Percentiles rank a stretch among this genome's conserved stretches.
Evolutionary conservation across 2,888 invertebrate species (phyloP).

Genomic region (Argyresthia goedartella): DNA sequence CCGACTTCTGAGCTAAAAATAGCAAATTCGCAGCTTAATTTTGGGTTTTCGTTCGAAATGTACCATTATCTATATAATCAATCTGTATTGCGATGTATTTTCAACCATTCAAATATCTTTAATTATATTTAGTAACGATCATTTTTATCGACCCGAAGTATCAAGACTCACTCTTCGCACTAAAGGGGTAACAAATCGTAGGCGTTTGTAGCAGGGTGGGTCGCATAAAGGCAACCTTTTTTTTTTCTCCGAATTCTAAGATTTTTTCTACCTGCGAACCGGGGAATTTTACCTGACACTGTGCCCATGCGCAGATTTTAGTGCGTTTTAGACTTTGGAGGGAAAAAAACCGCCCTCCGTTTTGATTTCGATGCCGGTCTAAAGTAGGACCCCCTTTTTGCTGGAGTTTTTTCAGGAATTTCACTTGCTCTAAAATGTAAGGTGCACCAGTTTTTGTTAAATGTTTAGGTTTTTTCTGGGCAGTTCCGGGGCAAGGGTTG

Average conservation of each 20-base stretch:
- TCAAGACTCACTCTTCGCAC: neutral
- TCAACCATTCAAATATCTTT: too few relatives aligned
- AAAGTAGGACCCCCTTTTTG: neutral
- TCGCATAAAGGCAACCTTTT: constrained; percentile 59
- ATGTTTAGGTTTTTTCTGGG: neutral
- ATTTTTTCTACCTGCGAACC: constrained; percentile 69
- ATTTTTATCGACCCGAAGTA: constrained; percentile 1
- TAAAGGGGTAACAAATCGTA: constrained; percentile 23
- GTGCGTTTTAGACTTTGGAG: constrained; percentile 26
- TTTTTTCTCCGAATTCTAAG: constrained; percentile 43
- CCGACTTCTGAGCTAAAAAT: too few relatives aligned
- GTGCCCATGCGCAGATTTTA: constrained; percentile 54
- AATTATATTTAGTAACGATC: too few relatives aligned
- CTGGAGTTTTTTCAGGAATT: constrained; percentile 4
- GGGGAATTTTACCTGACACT: constrained; percentile 48
- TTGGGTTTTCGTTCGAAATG: too few relatives aligned
- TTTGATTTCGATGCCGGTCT: neutral
- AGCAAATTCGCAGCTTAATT: too few relatives aligned
- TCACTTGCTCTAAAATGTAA: constrained; percentile 3
- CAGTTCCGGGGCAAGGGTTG: neutral
- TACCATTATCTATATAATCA: too few relatives aligned
- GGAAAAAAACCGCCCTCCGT: constrained; percentile 19
- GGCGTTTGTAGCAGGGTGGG: constrained; percentile 53
- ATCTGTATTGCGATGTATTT: too few relatives aligned
- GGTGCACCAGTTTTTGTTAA: constrained; percentile 4